Evolutionary conservation across 2,113 vertebrate genomes (phyloP).

Genomic region (Urocynchramus pylzowi): DNA sequence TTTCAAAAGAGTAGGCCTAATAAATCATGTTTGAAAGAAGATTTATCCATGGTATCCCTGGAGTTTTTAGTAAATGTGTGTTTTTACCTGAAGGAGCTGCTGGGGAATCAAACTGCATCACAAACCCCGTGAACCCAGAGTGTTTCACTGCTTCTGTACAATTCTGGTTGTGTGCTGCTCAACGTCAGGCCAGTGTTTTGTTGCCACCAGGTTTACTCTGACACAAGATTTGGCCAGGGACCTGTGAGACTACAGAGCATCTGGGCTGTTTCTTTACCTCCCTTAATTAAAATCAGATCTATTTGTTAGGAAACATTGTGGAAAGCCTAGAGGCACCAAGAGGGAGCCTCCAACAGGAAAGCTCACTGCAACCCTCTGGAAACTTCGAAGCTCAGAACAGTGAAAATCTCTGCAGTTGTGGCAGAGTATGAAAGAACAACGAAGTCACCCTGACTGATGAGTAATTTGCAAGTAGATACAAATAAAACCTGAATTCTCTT

Average conservation of each 20-base stretch:
- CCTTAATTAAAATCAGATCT: not conserved
- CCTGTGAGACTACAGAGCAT: not conserved
- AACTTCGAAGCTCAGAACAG: not conserved
- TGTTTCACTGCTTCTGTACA: rapidly evolving
- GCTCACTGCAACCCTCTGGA: not conserved
- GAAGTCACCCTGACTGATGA: not conserved
- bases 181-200: not conserved
- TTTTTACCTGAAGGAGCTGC: not conserved
- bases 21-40: not conserved
- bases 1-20: not conserved
- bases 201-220: not conserved
- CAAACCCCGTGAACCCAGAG: not conserved
- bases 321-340: not conserved
- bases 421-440: not conserved
- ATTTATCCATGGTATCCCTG: not conserved
- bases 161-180: not conserved
- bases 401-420: not conserved
- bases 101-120: not conserved
- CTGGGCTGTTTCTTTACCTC: not conserved
- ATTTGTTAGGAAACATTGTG: not conserved
- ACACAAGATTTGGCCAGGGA: not conserved
- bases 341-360: not conserved
- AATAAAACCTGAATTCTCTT: not conserved
- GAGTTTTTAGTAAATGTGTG: not conserved
- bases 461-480: not conserved